Conservation (phyloP, 2,113 vertebrate species). For the Sylvia atricapilla region DNA sequence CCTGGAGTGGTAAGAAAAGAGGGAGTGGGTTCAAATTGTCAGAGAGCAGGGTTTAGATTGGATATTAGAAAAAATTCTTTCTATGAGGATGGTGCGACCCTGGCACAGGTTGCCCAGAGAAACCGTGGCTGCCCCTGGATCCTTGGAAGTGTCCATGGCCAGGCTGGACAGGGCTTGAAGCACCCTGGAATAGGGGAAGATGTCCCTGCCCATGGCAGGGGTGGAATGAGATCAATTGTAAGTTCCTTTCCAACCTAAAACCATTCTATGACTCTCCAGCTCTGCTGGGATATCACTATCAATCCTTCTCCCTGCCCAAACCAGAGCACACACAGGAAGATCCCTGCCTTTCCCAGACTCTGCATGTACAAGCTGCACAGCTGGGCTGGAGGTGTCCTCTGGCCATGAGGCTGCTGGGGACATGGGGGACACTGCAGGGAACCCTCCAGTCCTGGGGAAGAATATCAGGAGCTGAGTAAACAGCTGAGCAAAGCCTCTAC, state of each 20-base stretch:
- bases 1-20: not conserved
- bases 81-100: not conserved
- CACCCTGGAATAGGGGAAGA: accelerated
- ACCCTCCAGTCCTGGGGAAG: not conserved
- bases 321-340: accelerated
- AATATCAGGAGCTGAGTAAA: not conserved
- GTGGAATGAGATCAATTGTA: no score
- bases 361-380: not conserved
- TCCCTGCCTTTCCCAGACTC: accelerated
- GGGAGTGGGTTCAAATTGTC: not conserved
- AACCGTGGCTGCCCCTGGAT: not conserved
- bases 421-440: accelerated
- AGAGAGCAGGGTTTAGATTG: not conserved
- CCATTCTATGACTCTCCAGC: not conserved
- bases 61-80: not conserved
- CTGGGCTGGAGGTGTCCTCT: not conserved
- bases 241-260: not conserved
- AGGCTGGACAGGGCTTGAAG: not conserved
- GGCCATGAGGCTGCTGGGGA: not conserved
- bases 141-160: not conserved
- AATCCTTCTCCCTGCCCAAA: not conserved
- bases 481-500: not conserved
- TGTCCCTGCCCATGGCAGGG: not conserved
- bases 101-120: not conserved
- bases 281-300: not conserved